Conservation (phyloP, 2,797 vertebrate genomes). For the Synanceia verrucosa region DNA sequence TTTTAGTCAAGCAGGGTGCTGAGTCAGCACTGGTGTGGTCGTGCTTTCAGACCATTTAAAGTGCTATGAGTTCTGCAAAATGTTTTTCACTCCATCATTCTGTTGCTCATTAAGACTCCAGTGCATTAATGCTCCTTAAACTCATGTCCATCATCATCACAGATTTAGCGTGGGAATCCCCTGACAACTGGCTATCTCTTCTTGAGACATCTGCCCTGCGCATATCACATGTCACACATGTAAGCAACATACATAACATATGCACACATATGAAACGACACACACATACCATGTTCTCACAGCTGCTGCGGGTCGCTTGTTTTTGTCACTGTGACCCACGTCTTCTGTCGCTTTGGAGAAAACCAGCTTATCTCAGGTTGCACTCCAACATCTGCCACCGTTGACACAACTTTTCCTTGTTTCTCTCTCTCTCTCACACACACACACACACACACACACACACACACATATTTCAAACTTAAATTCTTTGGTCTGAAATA, state of each 20-base stretch:
- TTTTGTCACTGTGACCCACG: slow-evolving; percentile 52
- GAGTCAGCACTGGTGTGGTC: slow-evolving; percentile 37
- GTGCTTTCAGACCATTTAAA: slow-evolving; percentile 10
- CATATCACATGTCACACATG: slow-evolving; percentile 57
- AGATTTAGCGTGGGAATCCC: slow-evolving; percentile 56
- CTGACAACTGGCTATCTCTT: slow-evolving; percentile 61
- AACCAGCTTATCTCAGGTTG: slow-evolving; percentile 56
- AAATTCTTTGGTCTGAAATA: too few species aligned
- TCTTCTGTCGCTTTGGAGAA: slow-evolving; percentile 44
- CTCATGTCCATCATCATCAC: slow-evolving; percentile 1
- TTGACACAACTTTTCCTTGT: slow-evolving; percentile 10
- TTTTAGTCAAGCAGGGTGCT: slow-evolving; percentile 19
- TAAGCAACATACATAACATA: slow-evolving; percentile 40
- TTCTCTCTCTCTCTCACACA: background rate
- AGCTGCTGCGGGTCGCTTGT: slow-evolving; percentile 59
- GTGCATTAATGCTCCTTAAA: background rate
- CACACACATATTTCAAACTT: too few species aligned
- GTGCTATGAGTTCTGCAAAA: background rate
- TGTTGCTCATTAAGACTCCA: background rate
- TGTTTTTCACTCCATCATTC: background rate
- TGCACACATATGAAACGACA: slow-evolving; percentile 51
- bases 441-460: slow-evolving; percentile 14
- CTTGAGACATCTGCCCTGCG: slow-evolving; percentile 44
- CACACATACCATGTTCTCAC: slow-evolving; percentile 25
- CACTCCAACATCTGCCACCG: slow-evolving; percentile 67